Conservation (phyloP, 2,888 invertebrate genomes). For the Mythimna albipuncta region DNA sequence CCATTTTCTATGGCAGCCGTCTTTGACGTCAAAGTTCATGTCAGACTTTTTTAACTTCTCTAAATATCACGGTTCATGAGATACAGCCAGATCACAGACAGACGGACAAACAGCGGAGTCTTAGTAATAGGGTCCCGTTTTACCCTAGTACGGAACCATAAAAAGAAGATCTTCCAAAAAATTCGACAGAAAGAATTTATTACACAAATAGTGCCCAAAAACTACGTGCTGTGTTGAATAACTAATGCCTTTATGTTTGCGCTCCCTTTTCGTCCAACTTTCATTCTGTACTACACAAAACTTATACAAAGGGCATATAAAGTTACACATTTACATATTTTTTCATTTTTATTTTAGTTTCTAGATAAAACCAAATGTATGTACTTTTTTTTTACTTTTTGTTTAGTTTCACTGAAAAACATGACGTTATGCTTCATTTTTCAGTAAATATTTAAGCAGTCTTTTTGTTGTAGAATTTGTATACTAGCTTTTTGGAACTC, state of each 20-base stretch:
- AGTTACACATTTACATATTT: slow-evolving; percentile 49
- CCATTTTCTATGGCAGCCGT: too few relatives aligned
- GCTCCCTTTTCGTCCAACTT: slow-evolving; percentile 34
- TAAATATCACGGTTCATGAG: too few relatives aligned
- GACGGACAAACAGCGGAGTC: too few relatives aligned
- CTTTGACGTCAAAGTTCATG: too few relatives aligned
- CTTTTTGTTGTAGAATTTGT: slow-evolving; percentile 12
- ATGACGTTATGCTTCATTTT: not conserved
- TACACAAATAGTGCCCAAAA: slow-evolving; percentile 13
- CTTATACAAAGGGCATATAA: slow-evolving; percentile 40
- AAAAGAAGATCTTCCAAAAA: not conserved
- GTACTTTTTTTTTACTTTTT: slow-evolving; percentile 17
- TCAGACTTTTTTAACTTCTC: too few relatives aligned
- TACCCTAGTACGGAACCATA: too few relatives aligned
- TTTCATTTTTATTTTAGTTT: slow-evolving; percentile 38
- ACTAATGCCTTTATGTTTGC: slow-evolving; percentile 22
- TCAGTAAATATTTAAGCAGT: not conserved
- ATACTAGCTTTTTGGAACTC: slow-evolving; percentile 6
- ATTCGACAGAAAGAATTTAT: not conserved
- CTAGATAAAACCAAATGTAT: slow-evolving; percentile 1
- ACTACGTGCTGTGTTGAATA: slow-evolving; percentile 27
- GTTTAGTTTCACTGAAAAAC: slow-evolving; percentile 4
- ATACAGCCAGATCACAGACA: too few relatives aligned
- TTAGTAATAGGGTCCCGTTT: too few relatives aligned
- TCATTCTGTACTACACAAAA: slow-evolving; percentile 18